Evolutionary conservation across 2,797 vertebrate genomes (phyloP), one percentile per base, ranked within the genome.

Genomic region (Kryptopterus vitreolus): DNA sequence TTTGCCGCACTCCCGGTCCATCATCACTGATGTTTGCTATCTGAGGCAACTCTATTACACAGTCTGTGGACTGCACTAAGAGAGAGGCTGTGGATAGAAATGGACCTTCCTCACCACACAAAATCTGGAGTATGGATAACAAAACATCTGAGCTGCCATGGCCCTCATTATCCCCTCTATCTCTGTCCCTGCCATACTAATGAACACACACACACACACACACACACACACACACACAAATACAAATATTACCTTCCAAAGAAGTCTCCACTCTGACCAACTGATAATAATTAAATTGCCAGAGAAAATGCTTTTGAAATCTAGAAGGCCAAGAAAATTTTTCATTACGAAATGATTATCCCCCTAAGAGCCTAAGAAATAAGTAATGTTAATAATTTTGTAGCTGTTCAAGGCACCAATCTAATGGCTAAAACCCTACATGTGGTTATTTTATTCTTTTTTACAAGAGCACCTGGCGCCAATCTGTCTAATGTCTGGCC

Each of bases 21-120:
- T 58, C 69, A 73, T 46, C 22, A 20, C 82, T 74, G 48, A 69
- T 74, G 65, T 76, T 77, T 87, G 82, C 81, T 9, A 52, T 70
- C 43, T 29, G 13, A 69, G 46, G 46, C 74, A 87, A 33, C 58
- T 79, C 33, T 15, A 43, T 73, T 68, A 48, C 24, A 69, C 57
- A 53, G 63, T 76, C 59, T 78, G 31, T 38, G 15, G 26, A 58
- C 43, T 55, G 43, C 57, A 79, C 18, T 83, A 16, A 71, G 31
- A 68, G 29, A 29, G 29, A 33, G 29, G 11, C 48, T 55, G 29
- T 50, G 33, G 50, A 72, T 48, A 72, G 35, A 65, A 43, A 73
- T 26, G 38, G 20, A 63, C 74, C 52, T 58, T 77, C 58, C 77
- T 70, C 53, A 48, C 35, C 38, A 84, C 57, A 66, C 57, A 52